Evolutionary conservation across 1,140 invertebrate genomes (phyloP).

Genomic region (Solenopsis invicta): DNA sequence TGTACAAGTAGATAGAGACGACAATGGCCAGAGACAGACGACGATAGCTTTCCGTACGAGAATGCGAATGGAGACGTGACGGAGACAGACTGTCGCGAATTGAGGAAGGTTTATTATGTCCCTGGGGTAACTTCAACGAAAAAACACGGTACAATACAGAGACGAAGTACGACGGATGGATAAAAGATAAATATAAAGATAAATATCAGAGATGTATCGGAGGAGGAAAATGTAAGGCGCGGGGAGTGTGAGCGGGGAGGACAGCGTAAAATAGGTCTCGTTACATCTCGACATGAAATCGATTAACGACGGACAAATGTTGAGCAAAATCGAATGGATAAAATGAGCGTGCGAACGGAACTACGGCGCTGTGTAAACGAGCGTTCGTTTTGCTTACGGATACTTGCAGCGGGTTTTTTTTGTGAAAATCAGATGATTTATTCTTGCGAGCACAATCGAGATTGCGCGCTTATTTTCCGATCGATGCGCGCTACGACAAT

Average conservation of each 20-base stretch:
- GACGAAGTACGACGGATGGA: conserved; percentile 17
- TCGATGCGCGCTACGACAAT: background rate
- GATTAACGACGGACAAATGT: conserved; percentile 53
- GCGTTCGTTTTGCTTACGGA: conserved; percentile 19
- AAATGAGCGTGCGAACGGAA: conserved; percentile 3
- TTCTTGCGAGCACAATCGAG: conserved; percentile 25
- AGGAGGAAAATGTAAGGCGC: background rate
- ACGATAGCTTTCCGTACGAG: background rate
- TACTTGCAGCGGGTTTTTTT: conserved; percentile 15
- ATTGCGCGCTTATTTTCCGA: conserved; percentile 34
- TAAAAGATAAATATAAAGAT: conserved; percentile 62
- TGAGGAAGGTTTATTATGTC: conserved; percentile 53
- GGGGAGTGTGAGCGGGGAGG: background rate
- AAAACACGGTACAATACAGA: conserved; percentile 47
- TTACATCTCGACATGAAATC: conserved; percentile 47
- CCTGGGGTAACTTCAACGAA: conserved; percentile 22
- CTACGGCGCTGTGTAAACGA: conserved; percentile 8
- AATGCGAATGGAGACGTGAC: conserved; percentile 3
- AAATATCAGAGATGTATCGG: conserved; percentile 33
- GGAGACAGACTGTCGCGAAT: conserved; percentile 37
- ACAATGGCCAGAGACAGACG: conserved; percentile 26
- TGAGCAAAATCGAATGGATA: conserved; percentile 12
- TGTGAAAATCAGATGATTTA: conserved; percentile 46
- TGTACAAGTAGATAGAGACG: conserved; percentile 21
- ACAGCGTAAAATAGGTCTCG: conserved; percentile 21